phyloP scores from a whole-genome alignment of 2,113 vertebrate species.

The Laticauda colubrina region DNA sequence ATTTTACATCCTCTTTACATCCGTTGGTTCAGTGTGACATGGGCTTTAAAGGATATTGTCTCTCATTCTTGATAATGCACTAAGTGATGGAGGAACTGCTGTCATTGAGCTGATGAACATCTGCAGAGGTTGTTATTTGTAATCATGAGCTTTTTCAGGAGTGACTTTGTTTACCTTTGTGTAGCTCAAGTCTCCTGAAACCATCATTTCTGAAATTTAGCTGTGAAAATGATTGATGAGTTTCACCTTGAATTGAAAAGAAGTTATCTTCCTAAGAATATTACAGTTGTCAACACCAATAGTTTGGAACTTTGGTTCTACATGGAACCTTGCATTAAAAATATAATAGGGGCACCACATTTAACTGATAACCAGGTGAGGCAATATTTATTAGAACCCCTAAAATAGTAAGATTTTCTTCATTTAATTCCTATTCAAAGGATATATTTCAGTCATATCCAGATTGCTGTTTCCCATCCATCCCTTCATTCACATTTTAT shows the following conservation, averaged over 20 bases:
- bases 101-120: constrained; percentile 6
- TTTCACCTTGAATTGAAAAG: not conserved
- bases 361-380: not conserved
- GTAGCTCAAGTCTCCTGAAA: not conserved
- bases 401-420: not conserved
- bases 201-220: not conserved
- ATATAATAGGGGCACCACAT: not conserved
- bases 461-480: not conserved
- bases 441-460: not conserved
- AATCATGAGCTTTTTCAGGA: not conserved
- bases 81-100: not conserved
- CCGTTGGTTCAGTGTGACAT: no score
- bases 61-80: not conserved
- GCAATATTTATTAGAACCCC: not conserved
- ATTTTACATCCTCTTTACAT: no score
- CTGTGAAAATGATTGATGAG: not conserved
- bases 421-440: not conserved
- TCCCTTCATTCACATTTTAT: not conserved
- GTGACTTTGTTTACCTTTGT: not conserved
- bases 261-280: constrained; percentile 6
- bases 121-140: not conserved
- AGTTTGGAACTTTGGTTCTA: not conserved
- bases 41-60: constrained; percentile 5
- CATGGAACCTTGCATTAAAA: not conserved
- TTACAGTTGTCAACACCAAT: not conserved